Evolutionary conservation across 2,113 vertebrate genomes (phyloP).

Genomic region (Orycteropus afer): DNA sequence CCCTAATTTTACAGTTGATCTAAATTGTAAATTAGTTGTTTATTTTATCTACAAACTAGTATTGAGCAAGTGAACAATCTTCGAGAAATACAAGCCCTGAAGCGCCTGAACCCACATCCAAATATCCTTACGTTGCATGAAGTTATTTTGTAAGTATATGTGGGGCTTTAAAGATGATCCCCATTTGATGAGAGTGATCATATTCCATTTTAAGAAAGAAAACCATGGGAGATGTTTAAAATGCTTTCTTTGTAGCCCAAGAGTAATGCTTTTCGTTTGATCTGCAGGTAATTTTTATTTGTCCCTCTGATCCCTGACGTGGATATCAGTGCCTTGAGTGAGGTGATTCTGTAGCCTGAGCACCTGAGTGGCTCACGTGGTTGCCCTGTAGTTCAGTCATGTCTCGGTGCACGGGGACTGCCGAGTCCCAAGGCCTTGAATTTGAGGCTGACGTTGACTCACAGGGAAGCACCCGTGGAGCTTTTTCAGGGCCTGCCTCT

Average conservation of each 20-base stretch:
- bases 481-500: rapidly evolving
- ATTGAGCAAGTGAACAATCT: conserved; percentile 87
- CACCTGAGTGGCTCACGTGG: rapidly evolving
- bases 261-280: neutral
- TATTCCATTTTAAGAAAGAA: neutral
- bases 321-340: neutral
- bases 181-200: neutral
- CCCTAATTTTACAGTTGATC: neutral
- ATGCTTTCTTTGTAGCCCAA: neutral
- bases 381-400: neutral
- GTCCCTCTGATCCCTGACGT: neutral
- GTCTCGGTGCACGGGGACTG: neutral
- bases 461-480: rapidly evolving
- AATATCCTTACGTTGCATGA: conserved; percentile 86
- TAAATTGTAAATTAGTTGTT: neutral
- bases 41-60: conserved; percentile 68
- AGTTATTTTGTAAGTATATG: conserved; percentile 83
- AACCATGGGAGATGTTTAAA: neutral
- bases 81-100: conserved; percentile 86
- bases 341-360: rapidly evolving
- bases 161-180: neutral
- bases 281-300: neutral
- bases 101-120: conserved; percentile 85
- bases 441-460: rapidly evolving
- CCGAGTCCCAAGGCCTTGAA: rapidly evolving